phyloP scores from a whole-genome alignment of 1,140 invertebrate species.

The Leptinotarsa defecta region DNA sequence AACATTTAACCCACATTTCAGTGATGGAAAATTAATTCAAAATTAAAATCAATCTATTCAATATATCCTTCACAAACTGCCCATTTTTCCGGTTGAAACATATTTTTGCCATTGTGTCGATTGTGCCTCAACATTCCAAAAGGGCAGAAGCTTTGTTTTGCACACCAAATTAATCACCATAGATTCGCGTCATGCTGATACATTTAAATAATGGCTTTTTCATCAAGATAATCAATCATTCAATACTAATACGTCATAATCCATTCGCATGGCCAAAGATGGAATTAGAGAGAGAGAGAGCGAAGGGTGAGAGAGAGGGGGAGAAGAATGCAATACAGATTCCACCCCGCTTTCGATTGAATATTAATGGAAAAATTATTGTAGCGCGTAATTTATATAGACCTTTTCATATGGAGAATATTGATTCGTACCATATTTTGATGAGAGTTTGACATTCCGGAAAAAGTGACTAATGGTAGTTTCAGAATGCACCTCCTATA shows the following conservation, averaged over 20 bases:
- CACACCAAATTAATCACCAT: conserved; percentile 5
- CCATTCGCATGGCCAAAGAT: background rate
- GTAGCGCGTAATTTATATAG: too few relatives aligned
- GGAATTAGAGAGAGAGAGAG: background rate
- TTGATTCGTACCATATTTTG: too few relatives aligned
- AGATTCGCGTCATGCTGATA: conserved; percentile 8
- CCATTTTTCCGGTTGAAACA: background rate
- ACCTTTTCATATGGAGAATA: too few relatives aligned
- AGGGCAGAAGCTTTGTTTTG: conserved; percentile 1
- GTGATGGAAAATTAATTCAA: too few relatives aligned
- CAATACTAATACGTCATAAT: conserved; percentile 23
- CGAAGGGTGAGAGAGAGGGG: background rate
- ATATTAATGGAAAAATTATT: conserved; percentile 9
- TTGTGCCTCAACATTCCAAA: background rate
- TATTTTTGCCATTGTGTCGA: background rate
- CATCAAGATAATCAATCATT: conserved; percentile 29
- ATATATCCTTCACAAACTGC: background rate
- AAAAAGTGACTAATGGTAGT: too few relatives aligned
- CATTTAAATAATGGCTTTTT: conserved; percentile 26
- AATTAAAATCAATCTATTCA: background rate
- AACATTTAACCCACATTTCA: too few relatives aligned
- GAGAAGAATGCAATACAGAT: background rate
- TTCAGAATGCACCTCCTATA: too few relatives aligned
- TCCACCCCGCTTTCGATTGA: background rate
- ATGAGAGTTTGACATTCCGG: too few relatives aligned